A percentile compares a stretch with the other conserved stretches of the same genome.
Conservation (phyloP, 1,140 invertebrate species). For the Calephelis virginiensis region DNA sequence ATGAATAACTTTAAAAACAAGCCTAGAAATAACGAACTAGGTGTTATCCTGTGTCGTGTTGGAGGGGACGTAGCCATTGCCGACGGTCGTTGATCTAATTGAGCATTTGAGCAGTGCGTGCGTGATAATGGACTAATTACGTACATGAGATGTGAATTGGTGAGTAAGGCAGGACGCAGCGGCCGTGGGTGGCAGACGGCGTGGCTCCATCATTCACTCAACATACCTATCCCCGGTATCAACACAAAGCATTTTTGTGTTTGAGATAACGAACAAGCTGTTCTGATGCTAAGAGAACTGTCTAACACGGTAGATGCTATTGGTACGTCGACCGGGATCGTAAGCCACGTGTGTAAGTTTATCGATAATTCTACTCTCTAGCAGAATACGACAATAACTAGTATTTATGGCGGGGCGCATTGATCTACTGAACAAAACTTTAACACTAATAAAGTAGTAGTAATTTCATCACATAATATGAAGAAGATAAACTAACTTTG, state of each 20-base stretch:
- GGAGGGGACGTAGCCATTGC: constrained; percentile 62
- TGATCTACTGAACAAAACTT: too few relatives aligned
- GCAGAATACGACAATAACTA: too few relatives aligned
- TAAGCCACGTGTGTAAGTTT: too few relatives aligned
- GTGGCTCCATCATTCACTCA: constrained; percentile 48
- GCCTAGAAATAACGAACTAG: constrained; percentile 32
- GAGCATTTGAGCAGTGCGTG: constrained; percentile 73
- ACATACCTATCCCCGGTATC: background rate
- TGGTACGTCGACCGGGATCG: too few relatives aligned
- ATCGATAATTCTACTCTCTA: too few relatives aligned
- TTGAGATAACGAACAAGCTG: background rate
- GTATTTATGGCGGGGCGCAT: too few relatives aligned
- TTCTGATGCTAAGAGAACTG: too few relatives aligned
- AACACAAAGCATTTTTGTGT: too few relatives aligned
- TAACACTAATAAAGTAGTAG: too few relatives aligned
- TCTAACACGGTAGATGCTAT: too few relatives aligned
- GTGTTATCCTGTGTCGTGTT: constrained; percentile 54
- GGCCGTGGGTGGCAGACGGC: constrained; percentile 72
- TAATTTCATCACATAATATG: too few relatives aligned
- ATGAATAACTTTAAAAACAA: constrained; percentile 24
- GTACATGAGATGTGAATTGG: constrained; percentile 68
- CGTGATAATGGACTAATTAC: constrained; percentile 75
- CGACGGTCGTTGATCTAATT: constrained; percentile 75
- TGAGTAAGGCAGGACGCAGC: constrained; percentile 69
- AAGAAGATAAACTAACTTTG: too few relatives aligned